Percentiles rank a stretch among this genome's conserved stretches.
Conservation (phyloP, 2,797 vertebrate species). For the Cirrhinus molitorella region DNA sequence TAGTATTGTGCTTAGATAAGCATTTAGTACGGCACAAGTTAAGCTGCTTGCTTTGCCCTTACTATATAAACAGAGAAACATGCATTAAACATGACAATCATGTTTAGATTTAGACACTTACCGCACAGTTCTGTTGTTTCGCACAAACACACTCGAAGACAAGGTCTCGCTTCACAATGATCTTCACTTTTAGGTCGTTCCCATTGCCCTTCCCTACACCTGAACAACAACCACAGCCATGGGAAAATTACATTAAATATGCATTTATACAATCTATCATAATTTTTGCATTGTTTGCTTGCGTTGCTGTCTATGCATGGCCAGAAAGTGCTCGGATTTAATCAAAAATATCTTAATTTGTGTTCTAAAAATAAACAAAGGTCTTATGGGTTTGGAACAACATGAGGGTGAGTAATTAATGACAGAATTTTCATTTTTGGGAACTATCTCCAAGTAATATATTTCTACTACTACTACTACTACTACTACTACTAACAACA, state of each 20-base stretch:
- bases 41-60: background rate
- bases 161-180: constrained; percentile 81
- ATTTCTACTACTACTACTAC: too few species aligned
- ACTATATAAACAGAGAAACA: background rate
- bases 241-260: background rate
- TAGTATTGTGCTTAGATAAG: background rate
- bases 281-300: background rate
- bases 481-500: too few species aligned
- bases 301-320: too few species aligned
- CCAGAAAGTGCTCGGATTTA: too few species aligned
- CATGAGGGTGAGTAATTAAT: too few species aligned
- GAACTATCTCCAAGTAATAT: background rate
- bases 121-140: constrained; percentile 85
- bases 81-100: background rate
- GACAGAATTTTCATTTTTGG: too few species aligned
- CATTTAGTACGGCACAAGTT: background rate
- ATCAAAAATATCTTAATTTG: too few species aligned
- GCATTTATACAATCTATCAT: background rate
- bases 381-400: too few species aligned
- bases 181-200: constrained; percentile 87
- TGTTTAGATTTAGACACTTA: constrained; percentile 56
- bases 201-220: constrained; percentile 91
- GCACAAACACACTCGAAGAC: constrained; percentile 85
- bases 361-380: too few species aligned
- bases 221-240: constrained; percentile 62